Base-by-base conservation (phyloP, 2,113 vertebrate genomes). In the Rafetus swinhoei region DNA sequence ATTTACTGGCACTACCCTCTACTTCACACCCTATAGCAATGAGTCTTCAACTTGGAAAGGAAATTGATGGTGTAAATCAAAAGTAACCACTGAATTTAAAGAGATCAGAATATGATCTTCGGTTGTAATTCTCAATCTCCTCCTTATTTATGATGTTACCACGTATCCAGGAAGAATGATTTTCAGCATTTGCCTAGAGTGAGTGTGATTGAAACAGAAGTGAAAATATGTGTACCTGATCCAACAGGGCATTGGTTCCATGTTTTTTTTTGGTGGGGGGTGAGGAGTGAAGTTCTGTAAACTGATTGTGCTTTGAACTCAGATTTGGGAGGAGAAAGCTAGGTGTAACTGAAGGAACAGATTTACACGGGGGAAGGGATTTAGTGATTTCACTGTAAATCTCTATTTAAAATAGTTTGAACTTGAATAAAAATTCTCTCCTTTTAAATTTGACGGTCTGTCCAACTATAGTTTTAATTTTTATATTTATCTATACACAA, bases 291-390 rank as follows among this genome's bases (percentile, higher is more conserved):
- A 84, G 35, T 90, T 94, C 13, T 0, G 0, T 87, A 50, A 84
- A 85, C 32, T 7, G 2, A 77, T 19, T 81, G 10, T 82, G 84
- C n/a, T 14, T 94, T n/a, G 22, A 90, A 35, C 87, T 79, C 35
- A 53, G 92, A 82, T 87, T 82, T 82, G 50, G 65, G 80, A 95
- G 65, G 65, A 79, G 55, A n/a, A 21, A 76, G 72, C n/a, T 45
- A 45, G 19, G 0, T 6, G 15, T 53, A 87, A 62, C 16, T 25
- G 45, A 54, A 76, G 2, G 25, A 69, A 52, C 8, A 0, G 5
- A 27, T 84, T 53, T 7, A 45, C 12, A 7, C 5, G 3, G 35
- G 74, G 74, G 6, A 76, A 45, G 39, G 35, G 9, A 25, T 76
- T 21, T 76, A 76, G 18, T 74, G n/a, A 76, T 39, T 2, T 24